Base-by-base conservation (phyloP, 2,113 vertebrate genomes). In the Triplophysa dalaica region DNA sequence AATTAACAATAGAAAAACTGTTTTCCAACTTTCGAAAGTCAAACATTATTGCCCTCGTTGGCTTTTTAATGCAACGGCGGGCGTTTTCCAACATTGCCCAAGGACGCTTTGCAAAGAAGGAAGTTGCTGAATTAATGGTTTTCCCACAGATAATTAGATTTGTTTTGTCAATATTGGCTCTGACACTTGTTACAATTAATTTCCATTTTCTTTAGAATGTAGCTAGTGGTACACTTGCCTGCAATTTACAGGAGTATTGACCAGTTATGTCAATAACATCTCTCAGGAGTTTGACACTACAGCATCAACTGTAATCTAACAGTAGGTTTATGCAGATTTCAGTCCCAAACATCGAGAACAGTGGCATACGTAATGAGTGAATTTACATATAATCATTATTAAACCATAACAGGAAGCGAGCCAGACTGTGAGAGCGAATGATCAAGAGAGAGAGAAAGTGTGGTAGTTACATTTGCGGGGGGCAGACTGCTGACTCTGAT, bases 311-410 rank as follows among this genome's bases (percentile, higher is more conserved):
- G 67, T 65, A 48, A 68, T 83, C 2, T 83, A 76, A 12, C 43
- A 45, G 43, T 45, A 7, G 33, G 5, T 6, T 5, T 38, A 45
- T 45, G 66, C 33, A 73, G 45, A 65, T 61, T 12, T 33, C 66
- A 83, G 67, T 61, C 61, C n/a, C 29, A 38, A 63, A 67, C 64
- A 45, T 3, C 2, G 33, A 78, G 48, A 5, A 33, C 70, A 78
- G 67, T 14, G 54, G 45, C 21, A 67, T 76, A 78, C 74, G 63
- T 78, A 74, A 78, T 74, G 73, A 58, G 62, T 63, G 64, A 43
- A 81, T 84, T 81, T 84, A 73, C 74, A 77, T 70, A 77, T 24
- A 77, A 77, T 70, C 52, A 63, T 64, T 68, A 77, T 70, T 81
- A 52, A 81, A 77, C 43, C 26, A 29, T 38, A 58, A 38, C 62